Evolutionary conservation across 2,888 invertebrate genomes (phyloP).

Genomic region (Platycheirus rosarum): DNA sequence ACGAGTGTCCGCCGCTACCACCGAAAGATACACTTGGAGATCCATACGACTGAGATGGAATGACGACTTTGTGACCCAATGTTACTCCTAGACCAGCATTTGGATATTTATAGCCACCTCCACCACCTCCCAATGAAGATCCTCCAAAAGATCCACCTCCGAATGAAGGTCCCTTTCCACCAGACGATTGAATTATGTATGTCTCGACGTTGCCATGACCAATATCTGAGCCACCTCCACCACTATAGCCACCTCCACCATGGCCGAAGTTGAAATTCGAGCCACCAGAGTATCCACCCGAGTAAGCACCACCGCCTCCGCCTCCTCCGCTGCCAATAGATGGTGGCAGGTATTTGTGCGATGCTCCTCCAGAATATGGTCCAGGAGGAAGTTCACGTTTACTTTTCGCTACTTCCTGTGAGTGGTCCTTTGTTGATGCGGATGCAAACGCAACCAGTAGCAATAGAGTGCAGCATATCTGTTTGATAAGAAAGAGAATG

Average conservation of each 20-base stretch:
- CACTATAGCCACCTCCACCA: constrained; percentile 55
- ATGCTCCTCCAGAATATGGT: constrained; percentile 52
- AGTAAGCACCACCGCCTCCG: constrained; percentile 48
- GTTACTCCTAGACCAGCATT: constrained; percentile 60
- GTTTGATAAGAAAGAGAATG: constrained; percentile 27
- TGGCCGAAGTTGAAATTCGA: constrained; percentile 36
- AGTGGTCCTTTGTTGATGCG: constrained; percentile 46
- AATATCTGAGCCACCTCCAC: constrained; percentile 50
- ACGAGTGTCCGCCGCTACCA: constrained; percentile 47
- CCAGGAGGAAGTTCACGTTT: constrained; percentile 70
- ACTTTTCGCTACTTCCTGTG: constrained; percentile 61
- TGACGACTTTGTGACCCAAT: constrained; percentile 51
- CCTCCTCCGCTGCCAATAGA: constrained; percentile 57
- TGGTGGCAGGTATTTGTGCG: constrained; percentile 67
- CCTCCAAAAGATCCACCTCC: constrained; percentile 56
- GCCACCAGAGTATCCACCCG: constrained; percentile 39
- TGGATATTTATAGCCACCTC: constrained; percentile 51
- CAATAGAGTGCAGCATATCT: constrained; percentile 67
- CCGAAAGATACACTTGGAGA: constrained; percentile 60
- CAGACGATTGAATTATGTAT: constrained; percentile 61
- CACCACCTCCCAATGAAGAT: constrained; percentile 34
- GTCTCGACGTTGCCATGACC: constrained; percentile 58
- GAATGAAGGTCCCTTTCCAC: constrained; percentile 56
- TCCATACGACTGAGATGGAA: constrained; percentile 75
- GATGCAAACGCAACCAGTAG: constrained; percentile 51